Evolutionary conservation across 2,888 invertebrate species (phyloP).

Genomic region (Megastigmus dorsalis): DNA sequence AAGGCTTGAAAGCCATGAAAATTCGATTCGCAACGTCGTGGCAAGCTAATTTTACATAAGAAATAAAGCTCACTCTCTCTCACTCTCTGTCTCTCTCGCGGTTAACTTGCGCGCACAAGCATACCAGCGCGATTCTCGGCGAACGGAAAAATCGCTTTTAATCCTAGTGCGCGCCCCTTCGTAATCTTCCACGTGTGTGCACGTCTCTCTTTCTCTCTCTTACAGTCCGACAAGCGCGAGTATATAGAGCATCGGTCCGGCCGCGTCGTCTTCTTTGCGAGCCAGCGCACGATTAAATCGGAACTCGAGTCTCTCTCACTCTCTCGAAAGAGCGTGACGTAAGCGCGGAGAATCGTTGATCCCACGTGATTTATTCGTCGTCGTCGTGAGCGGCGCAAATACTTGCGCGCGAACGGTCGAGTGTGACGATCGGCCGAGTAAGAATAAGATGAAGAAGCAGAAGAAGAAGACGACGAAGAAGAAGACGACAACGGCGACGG

Average conservation of each 20-base stretch:
- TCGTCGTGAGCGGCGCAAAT: constrained; percentile 15
- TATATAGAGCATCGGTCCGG: neutral
- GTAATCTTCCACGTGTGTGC: constrained; percentile 16
- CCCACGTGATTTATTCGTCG: constrained; percentile 65
- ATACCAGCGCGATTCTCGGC: neutral
- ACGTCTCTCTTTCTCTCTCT: neutral
- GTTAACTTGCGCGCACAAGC: neutral
- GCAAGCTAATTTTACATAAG: constrained; percentile 40
- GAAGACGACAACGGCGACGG: constrained; percentile 15
- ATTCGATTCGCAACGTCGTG: constrained; percentile 27
- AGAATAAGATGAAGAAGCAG: neutral
- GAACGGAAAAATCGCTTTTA: constrained; percentile 33
- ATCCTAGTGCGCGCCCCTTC: constrained; percentile 19
- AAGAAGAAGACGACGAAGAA: constrained; percentile 19
- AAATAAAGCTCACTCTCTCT: constrained; percentile 9
- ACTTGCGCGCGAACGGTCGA: neutral
- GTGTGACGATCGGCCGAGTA: neutral
- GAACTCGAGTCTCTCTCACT: constrained; percentile 41
- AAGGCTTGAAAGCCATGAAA: constrained; percentile 36
- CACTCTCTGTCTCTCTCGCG: too few relatives aligned
- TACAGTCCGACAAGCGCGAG: too few relatives aligned
- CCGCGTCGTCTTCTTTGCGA: constrained; percentile 51
- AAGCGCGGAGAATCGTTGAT: constrained; percentile 65
- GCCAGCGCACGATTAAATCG: constrained; percentile 57
- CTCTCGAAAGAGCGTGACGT: constrained; percentile 62